Evolutionary conservation across 2,797 vertebrate genomes (phyloP), one percentile per base, ranked within the genome.

Genomic region (Typhlichthys subterraneus): DNA sequence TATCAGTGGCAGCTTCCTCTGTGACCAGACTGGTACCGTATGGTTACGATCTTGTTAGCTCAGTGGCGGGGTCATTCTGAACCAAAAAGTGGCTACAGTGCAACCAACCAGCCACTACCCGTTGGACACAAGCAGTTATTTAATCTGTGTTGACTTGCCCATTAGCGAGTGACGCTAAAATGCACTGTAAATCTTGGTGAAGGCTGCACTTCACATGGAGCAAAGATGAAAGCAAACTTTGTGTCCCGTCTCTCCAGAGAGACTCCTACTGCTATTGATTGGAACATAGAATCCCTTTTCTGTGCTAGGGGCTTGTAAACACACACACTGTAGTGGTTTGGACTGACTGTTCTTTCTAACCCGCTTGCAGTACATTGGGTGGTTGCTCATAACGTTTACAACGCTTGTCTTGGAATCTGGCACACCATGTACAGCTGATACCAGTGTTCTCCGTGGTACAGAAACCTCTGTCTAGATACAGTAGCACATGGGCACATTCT

Each of bases 301-400:
- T 57, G 63, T 10, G 65, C 47, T 53, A 11, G 6, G 55, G n/a
- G 62, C 42, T 50, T 52, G 38, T 62, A 13, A 42, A 63, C 55
- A 64, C 62, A 77, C 82, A 83, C 57, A 76, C 80, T 77, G 66
- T 63, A 63, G 59, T 65, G 64, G 78, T 88, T 88, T 76, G 60
- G 58, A 55, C 55, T 23, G 56, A 62, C 56, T 66, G 74, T 76
- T 53, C 17, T 31, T 51, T 49, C 14, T 4, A n/a, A 8, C 47
- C 61, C 49, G 73, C 70, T 56, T 42, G 5, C 23, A 4, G 23
- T 29, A 29, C 56, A 29, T 38, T 59, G 38, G n/a, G 47, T 7
- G 38, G 38, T 42, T 42, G 8, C 8, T 42, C 38, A 9, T 42
- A 4, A 9, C 9, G 38, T 29, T 29, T 29, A 29, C 23, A 29